Evolutionary conservation across 2,888 invertebrate genomes (phyloP), one percentile per base, ranked within the genome.

Genomic region (Drosophila lacicola): DNA sequence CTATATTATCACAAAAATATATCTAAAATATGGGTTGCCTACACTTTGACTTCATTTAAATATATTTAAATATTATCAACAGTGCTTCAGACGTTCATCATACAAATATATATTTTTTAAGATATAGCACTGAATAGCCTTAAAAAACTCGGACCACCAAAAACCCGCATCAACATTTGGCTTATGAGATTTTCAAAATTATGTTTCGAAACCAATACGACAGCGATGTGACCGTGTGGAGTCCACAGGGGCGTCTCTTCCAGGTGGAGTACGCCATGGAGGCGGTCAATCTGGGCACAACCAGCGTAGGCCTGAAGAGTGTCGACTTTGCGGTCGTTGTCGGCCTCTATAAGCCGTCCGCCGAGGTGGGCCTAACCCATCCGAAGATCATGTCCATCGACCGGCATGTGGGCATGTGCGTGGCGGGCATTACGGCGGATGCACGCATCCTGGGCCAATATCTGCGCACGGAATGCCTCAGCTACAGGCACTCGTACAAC

Each of bases 231-330:
- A 99, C 99, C 9, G 98, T 99, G 69, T 99, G 99, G 99, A 99
- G 99, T 93, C 99, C 99, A 0, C 99, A 99, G 90, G 98, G 98
- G 1, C 95, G 98, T 29, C 94, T 98, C 45, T 97, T 97, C 91
- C 98, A 98, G 92, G 98, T 99, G 51, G 99, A 99, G 92, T 99
- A 99, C 93, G 99, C 99, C 0, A 99, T 99, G 98, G 99, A 99
- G 93, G 99, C 99, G 0, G 99, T 99, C 0, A 99, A 99, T 92
- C 73, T 88, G 17, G 91, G 91, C 6, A 82, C 91, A 0, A 91
- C 90, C 0, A 88, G 99, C 0, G 98, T 99, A 3, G 99, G 97
- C 0, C 93, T 99, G 29, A 99, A 99, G 93, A 98, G 96, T 89
- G 95, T 96, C 77, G 96, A 97, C 71, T 97, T 97, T 93, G 98